Percentiles rank a stretch among this genome's conserved stretches.
phyloP scores from a whole-genome alignment of 2,888 invertebrate species.

The Adineta ricciae region DNA sequence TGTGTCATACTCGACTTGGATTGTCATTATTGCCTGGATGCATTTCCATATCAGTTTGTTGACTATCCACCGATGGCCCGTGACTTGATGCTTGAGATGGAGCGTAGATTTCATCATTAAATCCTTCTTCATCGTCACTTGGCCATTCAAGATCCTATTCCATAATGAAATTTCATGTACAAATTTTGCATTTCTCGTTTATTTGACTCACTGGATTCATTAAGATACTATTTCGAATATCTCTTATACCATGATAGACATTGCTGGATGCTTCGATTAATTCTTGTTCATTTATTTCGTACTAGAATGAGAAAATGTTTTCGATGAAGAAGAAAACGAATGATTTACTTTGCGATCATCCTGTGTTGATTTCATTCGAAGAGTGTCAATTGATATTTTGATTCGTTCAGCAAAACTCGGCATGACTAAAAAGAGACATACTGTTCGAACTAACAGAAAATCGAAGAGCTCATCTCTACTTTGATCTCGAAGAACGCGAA shows the following conservation, averaged over 20 bases:
- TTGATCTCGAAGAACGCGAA: slow-evolving; percentile 80
- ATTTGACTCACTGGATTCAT: slow-evolving; percentile 19
- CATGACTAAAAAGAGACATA: slow-evolving; percentile 59
- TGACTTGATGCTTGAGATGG: slow-evolving; percentile 11
- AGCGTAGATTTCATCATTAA: background rate
- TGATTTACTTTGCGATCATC: background rate
- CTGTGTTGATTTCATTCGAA: slow-evolving; percentile 45
- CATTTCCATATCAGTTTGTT: background rate
- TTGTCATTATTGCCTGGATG: slow-evolving; percentile 18
- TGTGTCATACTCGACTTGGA: background rate
- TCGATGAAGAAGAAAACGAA: too few species aligned
- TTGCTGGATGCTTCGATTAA: slow-evolving; percentile 81
- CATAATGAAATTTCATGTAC: too few species aligned
- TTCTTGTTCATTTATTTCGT: slow-evolving; percentile 89
- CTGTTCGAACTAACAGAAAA: background rate
- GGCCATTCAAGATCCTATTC: slow-evolving; percentile 17
- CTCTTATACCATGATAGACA: slow-evolving; percentile 91
- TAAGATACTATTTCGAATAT: slow-evolving; percentile 85
- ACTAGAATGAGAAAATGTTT: background rate
- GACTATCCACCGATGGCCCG: background rate
- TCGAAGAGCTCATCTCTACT: background rate
- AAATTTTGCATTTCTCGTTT: too few species aligned
- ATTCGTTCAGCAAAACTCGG: slow-evolving; percentile 90
- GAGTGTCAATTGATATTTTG: slow-evolving; percentile 78
- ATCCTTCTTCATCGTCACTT: slow-evolving; percentile 15